phyloP scores from a whole-genome alignment of 2,888 invertebrate species.

The Prionchulus punctatus region DNA sequence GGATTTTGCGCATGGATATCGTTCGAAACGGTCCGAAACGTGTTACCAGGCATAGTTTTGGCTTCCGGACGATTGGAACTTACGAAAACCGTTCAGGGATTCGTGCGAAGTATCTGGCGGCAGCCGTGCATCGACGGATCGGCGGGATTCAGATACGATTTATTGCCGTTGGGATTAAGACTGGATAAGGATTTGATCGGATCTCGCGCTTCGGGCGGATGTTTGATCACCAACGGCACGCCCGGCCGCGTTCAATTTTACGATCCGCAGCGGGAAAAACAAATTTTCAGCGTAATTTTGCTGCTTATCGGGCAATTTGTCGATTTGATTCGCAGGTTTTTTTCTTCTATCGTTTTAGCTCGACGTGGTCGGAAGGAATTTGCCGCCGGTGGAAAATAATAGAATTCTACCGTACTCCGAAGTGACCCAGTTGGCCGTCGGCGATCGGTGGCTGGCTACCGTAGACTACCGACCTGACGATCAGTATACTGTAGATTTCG shows the following conservation, averaged over 20 bases:
- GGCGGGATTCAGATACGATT: too few relatives aligned
- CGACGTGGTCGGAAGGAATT: background rate
- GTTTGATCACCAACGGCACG: background rate
- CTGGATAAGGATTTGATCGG: too few relatives aligned
- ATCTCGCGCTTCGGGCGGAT: too few relatives aligned
- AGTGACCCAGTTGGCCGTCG: background rate
- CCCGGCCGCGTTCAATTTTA: background rate
- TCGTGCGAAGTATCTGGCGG: background rate
- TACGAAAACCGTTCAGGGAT: background rate
- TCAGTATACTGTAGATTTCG: background rate
- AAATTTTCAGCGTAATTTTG: background rate
- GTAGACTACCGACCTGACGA: background rate
- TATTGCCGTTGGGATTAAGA: too few relatives aligned
- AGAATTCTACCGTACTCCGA: background rate
- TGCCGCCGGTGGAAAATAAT: background rate
- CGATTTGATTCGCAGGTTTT: background rate
- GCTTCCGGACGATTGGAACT: background rate
- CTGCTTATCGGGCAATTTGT: background rate
- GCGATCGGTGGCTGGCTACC: background rate
- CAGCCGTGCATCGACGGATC: too few relatives aligned
- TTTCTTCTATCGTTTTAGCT: background rate
- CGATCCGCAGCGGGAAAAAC: background rate
- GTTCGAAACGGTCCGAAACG: too few relatives aligned
- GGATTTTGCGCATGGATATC: too few relatives aligned
- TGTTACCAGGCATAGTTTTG: background rate